Evolutionary conservation across 2,113 vertebrate species (phyloP).

Genomic region (Heloderma charlesbogerti): DNA sequence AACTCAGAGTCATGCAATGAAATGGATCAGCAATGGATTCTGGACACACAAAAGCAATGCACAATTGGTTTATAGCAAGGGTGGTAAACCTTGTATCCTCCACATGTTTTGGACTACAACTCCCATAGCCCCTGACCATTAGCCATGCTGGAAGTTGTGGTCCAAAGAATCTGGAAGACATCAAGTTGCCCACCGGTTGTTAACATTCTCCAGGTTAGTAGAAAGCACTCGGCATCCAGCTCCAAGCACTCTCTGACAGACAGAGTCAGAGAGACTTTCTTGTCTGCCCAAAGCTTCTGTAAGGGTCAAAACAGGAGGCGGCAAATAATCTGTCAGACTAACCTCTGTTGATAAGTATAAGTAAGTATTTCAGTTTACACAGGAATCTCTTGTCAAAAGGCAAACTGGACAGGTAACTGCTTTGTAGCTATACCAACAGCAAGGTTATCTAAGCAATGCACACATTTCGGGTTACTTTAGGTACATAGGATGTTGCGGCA

Average conservation of each 20-base stretch:
- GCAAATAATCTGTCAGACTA: neutral
- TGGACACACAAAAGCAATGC: neutral
- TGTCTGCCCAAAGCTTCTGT: neutral
- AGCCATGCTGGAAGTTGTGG: no score
- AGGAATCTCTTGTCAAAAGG: neutral
- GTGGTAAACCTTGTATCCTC: neutral
- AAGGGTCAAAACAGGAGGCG: neutral
- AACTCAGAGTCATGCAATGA: neutral
- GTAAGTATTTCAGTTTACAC: neutral
- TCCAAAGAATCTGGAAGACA: no score
- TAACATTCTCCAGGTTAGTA: slow-evolving; percentile 44
- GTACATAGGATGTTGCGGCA: neutral
- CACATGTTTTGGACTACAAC: neutral
- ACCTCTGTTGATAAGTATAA: neutral
- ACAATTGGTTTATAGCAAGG: neutral
- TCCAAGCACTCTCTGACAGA: fast-evolving
- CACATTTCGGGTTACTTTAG: neutral
- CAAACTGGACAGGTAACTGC: neutral
- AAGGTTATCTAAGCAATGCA: neutral
- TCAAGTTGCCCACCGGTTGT: neutral
- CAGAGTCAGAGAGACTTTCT: no score
- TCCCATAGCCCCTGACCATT: neutral
- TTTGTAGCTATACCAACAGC: neutral
- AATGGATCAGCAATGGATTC: neutral
- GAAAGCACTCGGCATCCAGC: neutral